Evolutionary conservation across 53 echinoderm and acorn worm genomes (phyloP).

Genomic region (Mesocentrotus franciscanus): DNA sequence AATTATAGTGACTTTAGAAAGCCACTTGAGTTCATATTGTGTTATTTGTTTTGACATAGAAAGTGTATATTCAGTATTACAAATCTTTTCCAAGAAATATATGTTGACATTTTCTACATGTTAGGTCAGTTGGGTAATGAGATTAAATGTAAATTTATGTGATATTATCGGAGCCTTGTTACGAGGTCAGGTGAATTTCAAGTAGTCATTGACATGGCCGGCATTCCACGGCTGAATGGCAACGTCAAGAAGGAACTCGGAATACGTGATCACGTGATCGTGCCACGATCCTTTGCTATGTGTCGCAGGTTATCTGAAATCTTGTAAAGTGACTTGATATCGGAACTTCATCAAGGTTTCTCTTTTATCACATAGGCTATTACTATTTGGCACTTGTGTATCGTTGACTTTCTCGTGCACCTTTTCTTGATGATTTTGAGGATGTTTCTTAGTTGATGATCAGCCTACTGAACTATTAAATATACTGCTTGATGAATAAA

Average conservation of each 20-base stretch:
- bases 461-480: background rate
- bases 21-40: too few species aligned
- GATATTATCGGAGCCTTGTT: slow-evolving; percentile 9
- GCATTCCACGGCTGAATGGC: background rate
- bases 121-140: background rate
- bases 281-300: background rate
- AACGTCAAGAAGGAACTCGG: background rate
- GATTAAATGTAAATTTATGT: slow-evolving; percentile 22
- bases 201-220: background rate
- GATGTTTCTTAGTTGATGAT: background rate
- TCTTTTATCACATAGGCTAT: slow-evolving; percentile 2
- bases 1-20: too few species aligned
- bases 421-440: background rate
- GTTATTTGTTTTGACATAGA: background rate
- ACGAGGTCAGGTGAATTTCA: slow-evolving; percentile 10
- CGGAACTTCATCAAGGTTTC: background rate
- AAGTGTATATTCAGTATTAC: background rate
- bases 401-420: background rate
- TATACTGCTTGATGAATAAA: background rate
- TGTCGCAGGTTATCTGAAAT: slow-evolving; percentile 24
- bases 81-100: background rate
- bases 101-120: background rate
- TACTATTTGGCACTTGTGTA: background rate
- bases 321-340: background rate
- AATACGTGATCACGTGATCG: slow-evolving; percentile 6